These are phyloP conservation scores for Ptychoptera albimana DNA, from an alignment of 2,888 invertebrate genomes.

Conservation along the genomic window DNA sequence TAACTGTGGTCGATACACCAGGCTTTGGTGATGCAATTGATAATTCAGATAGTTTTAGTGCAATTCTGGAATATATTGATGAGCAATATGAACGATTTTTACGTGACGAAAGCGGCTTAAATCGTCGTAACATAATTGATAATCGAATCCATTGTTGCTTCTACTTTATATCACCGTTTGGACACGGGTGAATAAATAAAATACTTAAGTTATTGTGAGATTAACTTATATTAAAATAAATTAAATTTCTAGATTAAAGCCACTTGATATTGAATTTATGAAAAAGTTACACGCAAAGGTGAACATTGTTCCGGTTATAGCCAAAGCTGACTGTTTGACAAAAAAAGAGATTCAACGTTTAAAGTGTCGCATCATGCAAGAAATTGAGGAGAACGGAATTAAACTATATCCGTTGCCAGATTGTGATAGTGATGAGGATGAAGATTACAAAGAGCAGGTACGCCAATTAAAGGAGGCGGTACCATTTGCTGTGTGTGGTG, in stretches of 20 bases:
- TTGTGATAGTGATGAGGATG: conserved; percentile 89
- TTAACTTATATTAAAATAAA: not conserved
- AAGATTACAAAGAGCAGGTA: conserved; percentile 86
- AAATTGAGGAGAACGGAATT: conserved; percentile 80
- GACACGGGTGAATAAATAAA: conserved; percentile 60
- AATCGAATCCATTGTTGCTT: conserved; percentile 96
- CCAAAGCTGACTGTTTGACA: conserved; percentile 89
- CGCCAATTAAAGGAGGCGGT: conserved; percentile 84
- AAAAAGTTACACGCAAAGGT: conserved; percentile 90
- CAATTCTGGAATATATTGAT: conserved; percentile 92
- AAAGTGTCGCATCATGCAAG: conserved; percentile 77
- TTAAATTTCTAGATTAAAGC: conserved; percentile 60
- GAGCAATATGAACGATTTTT: conserved; percentile 90
- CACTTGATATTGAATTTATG: conserved; percentile 90
- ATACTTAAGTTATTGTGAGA: not conserved
- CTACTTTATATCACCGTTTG: conserved; percentile 94
- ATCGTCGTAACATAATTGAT: conserved; percentile 90
- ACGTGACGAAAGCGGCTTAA: conserved; percentile 86
- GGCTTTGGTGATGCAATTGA: conserved; percentile 93
- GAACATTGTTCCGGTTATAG: conserved; percentile 95
- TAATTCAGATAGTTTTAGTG: conserved; percentile 79
- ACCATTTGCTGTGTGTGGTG: conserved; percentile 96
- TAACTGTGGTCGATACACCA: conserved; percentile 92
- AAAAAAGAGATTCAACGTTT: conserved; percentile 78
- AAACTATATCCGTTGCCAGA: conserved; percentile 91